A percentile compares a stretch with the other conserved stretches of the same genome.
phyloP scores from a whole-genome alignment of 2,888 invertebrate genomes.

The Lepidonotus clava region DNA sequence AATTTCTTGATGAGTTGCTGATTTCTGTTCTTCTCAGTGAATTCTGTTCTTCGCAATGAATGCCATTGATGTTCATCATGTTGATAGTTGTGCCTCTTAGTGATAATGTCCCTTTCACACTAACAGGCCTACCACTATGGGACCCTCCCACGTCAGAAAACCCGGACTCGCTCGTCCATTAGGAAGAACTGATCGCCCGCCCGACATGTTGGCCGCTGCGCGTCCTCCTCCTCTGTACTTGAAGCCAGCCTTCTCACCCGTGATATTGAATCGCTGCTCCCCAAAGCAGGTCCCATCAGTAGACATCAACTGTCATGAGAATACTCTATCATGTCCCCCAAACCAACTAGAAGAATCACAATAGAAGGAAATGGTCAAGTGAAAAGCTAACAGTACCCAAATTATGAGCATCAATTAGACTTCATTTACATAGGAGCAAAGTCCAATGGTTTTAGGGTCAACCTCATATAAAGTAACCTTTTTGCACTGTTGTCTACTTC shows the following conservation, averaged over 20 bases:
- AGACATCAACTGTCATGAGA: too few relatives aligned
- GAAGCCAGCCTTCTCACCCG: not conserved
- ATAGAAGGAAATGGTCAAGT: too few relatives aligned
- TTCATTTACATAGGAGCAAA: too few relatives aligned
- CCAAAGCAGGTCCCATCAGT: too few relatives aligned
- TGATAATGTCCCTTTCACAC: not conserved
- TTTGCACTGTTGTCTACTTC: too few relatives aligned
- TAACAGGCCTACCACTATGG: conserved; percentile 56
- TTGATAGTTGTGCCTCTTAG: not conserved
- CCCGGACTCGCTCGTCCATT: conserved; percentile 39
- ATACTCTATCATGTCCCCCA: too few relatives aligned
- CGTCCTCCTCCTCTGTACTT: not conserved
- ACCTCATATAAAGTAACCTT: too few relatives aligned
- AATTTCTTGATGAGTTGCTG: not conserved
- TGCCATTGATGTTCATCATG: not conserved
- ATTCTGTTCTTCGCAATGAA: not conserved
- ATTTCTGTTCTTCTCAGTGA: not conserved
- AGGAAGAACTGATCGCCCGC: conserved; percentile 42
- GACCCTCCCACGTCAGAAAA: conserved; percentile 46
- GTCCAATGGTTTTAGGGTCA: too few relatives aligned
- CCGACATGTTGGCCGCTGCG: not conserved
- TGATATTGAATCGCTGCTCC: too few relatives aligned
- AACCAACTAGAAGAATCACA: too few relatives aligned
- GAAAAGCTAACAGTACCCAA: too few relatives aligned
- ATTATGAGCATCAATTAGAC: too few relatives aligned